These are phyloP conservation scores for Incurvaria masculella DNA, from an alignment of 2,888 invertebrate genomes.

Conservation along the genomic window DNA sequence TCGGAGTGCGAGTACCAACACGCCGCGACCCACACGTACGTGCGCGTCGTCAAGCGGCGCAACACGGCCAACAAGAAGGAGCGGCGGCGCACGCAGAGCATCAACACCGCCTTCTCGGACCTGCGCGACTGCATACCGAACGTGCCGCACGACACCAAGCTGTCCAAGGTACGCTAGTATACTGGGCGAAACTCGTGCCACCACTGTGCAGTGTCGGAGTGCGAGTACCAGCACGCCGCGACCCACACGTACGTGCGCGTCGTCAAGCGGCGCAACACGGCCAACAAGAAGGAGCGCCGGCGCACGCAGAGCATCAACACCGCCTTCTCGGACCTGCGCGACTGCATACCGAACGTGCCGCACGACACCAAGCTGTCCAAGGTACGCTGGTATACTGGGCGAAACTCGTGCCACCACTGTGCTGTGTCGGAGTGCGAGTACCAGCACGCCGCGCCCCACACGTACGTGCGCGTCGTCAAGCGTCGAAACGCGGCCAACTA, in stretches of 20 bases:
- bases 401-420: neutral
- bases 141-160: constrained; percentile 83
- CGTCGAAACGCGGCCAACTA: neutral
- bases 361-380: constrained; percentile 94
- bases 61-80: constrained; percentile 90
- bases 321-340: constrained; percentile 87
- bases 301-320: constrained; percentile 94
- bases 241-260: neutral
- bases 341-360: constrained; percentile 95
- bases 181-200: no score
- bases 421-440: no score
- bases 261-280: constrained; percentile 51
- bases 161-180: constrained; percentile 82
- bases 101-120: constrained; percentile 87
- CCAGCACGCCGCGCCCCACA: no score
- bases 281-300: constrained; percentile 84
- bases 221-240: constrained; percentile 29
- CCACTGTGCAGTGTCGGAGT: constrained; percentile 49
- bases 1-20: constrained; percentile 37
- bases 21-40: constrained; percentile 19
- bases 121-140: constrained; percentile 84
- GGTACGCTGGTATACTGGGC: no score
- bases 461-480: neutral
- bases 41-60: constrained; percentile 47
- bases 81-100: constrained; percentile 75